phyloP scores from a whole-genome alignment of 2,797 vertebrate genomes.

The Morus bassanus region DNA sequence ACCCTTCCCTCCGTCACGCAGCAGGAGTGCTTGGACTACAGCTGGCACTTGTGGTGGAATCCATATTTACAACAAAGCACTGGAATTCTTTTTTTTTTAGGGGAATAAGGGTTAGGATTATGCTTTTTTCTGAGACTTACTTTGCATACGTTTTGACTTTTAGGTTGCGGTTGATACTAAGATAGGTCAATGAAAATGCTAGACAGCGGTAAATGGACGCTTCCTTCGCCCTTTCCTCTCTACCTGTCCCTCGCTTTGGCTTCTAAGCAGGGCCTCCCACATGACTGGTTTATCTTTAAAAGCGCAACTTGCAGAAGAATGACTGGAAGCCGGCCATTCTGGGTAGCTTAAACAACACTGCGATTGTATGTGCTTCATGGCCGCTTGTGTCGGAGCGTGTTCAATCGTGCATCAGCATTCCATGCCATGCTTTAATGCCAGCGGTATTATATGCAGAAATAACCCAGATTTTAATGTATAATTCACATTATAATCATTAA shows the following conservation, averaged over 20 bases:
- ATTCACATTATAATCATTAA: background rate
- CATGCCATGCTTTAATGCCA: accelerated
- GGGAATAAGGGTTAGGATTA: too few species aligned
- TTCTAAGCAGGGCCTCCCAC: background rate
- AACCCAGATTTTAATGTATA: background rate
- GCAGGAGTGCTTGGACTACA: background rate
- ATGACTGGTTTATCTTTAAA: background rate
- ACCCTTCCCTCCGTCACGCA: accelerated
- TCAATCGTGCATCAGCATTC: background rate
- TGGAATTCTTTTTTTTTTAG: accelerated
- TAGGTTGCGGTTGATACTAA: accelerated
- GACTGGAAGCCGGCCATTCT: background rate
- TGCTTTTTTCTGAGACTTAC: background rate
- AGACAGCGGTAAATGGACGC: too few species aligned
- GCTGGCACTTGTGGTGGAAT: background rate
- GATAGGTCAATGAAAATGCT: accelerated
- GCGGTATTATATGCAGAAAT: background rate
- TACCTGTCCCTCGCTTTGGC: accelerated
- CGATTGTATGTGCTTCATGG: background rate
- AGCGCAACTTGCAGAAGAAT: background rate
- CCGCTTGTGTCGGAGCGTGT: accelerated
- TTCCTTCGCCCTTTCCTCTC: background rate
- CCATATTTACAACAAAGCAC: background rate
- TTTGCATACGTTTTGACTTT: accelerated
- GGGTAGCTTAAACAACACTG: background rate